phyloP scores from a whole-genome alignment of 2,113 vertebrate species.

The Sarotherodon lohbergeri region DNA sequence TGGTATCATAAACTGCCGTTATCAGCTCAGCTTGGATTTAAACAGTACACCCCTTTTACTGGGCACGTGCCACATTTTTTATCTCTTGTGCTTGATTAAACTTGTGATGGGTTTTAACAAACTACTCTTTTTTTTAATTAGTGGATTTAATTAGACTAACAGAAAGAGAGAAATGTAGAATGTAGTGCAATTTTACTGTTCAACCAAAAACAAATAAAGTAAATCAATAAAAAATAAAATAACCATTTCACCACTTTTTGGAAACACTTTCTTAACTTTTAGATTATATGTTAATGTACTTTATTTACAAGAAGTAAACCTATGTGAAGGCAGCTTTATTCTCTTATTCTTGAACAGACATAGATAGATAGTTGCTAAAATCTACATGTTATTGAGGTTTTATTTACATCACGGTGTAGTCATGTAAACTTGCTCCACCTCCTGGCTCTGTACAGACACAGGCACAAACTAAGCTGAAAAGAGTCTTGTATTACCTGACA shows the following conservation, averaged over 20 bases:
- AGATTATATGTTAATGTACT: background rate
- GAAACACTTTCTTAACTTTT: background rate
- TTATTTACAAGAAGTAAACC: background rate
- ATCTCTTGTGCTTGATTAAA: background rate
- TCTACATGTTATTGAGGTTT: background rate
- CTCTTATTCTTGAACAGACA: background rate
- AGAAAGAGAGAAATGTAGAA: background rate
- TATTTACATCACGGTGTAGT: background rate
- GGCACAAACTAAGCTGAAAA: background rate
- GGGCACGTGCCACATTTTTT: fast-evolving
- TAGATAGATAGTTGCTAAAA: background rate
- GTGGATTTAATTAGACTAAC: background rate
- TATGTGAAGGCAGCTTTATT: background rate
- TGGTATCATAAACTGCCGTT: fast-evolving
- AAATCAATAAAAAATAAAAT: background rate
- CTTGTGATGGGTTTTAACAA: fast-evolving
- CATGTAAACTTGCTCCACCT: background rate
- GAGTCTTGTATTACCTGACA: background rate
- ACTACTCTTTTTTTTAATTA: fast-evolving
- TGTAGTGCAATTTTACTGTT: fast-evolving
- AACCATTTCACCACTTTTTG: fast-evolving
- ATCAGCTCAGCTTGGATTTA: background rate
- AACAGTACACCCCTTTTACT: background rate
- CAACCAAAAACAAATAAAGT: background rate
- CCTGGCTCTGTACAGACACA: background rate